phyloP scores from a whole-genome alignment of 2,797 vertebrate genomes.

The Schizopygopsis pylzovi region DNA sequence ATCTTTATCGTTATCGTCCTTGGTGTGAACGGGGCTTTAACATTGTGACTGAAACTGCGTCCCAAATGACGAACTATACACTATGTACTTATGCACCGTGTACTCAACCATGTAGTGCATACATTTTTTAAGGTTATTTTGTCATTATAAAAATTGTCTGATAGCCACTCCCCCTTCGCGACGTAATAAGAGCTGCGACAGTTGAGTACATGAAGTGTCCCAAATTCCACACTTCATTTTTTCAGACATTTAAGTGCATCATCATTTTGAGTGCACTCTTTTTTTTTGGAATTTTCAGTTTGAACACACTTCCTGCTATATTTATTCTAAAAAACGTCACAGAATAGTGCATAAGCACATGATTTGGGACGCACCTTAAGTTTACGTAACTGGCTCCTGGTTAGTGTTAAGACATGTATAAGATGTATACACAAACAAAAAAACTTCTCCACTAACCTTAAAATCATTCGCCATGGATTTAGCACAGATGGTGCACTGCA shows the following conservation, averaged over 20 bases:
- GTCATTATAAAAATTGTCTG: background rate
- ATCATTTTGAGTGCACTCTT: background rate
- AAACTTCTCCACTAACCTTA: constrained; percentile 74
- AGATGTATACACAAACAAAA: background rate
- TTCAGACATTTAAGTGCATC: too few species aligned
- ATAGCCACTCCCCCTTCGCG: background rate
- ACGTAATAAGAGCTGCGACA: background rate
- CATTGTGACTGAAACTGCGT: background rate
- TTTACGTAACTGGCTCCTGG: background rate
- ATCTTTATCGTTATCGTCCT: too few species aligned
- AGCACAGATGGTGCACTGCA: constrained; percentile 85
- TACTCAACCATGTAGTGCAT: background rate
- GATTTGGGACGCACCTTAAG: background rate
- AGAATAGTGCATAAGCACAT: background rate
- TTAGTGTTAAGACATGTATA: background rate
- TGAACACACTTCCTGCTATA: background rate
- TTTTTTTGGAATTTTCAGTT: background rate
- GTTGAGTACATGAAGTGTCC: background rate
- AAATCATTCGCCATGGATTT: constrained; percentile 89
- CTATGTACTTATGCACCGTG: too few species aligned
- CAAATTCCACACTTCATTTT: too few species aligned
- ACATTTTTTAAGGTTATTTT: background rate
- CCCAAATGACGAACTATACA: background rate
- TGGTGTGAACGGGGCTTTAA: too few species aligned
- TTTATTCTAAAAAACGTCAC: background rate